Base-by-base conservation (phyloP, 2,797 vertebrate species). In the Leptatherina wallacei region DNA sequence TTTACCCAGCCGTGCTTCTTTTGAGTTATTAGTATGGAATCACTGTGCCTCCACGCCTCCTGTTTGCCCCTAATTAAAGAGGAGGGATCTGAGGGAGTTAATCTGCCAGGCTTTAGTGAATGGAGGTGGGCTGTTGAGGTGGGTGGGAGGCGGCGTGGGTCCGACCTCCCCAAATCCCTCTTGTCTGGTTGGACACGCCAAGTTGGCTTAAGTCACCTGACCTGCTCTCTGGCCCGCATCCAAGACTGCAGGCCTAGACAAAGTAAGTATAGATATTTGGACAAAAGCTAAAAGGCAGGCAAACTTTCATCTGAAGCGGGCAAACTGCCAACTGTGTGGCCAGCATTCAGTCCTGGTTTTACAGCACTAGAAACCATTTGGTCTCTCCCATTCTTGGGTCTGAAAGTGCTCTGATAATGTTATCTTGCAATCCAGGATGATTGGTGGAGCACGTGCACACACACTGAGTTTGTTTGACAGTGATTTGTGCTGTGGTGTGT, bases 1-100 rank as follows among this genome's bases (percentile, higher is more conserved):
- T 81, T 80, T 77, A 58, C 35, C 65, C 61, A 42, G 22, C 51
- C 27, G 40, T 63, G 61, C 54, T 61, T 58, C 56, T 73, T 68
- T 55, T 71, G 59, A 83, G 51, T 79, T 66, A 65, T 82, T 72
- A 75, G 30, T 47, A 49, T 62, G 60, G 57, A 80, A 69, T 59
- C 57, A 1, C 55, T 42, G 71, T 35, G 63, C 55, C 82, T 73
- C 62, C 47, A 65, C 67, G 75, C 61, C 75, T 79, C 52, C 73
- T 78, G 77, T 83, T 83, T 81, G 62, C 75, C 80, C 66, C 83
- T 90, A 74, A 87, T 92, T 78, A 87, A 71, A 82, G 85, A 81
- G 68, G 55, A 80, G 72, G 83, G 76, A 86, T 85, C 70, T 81
- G 75, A 71, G 64, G 16, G 65, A 78, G 75, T 82, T 92, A 91